A percentile compares a stretch with the other conserved stretches of the same genome.
Conservation (phyloP, 2,797 vertebrate genomes). For the Cyprinella venusta region DNA sequence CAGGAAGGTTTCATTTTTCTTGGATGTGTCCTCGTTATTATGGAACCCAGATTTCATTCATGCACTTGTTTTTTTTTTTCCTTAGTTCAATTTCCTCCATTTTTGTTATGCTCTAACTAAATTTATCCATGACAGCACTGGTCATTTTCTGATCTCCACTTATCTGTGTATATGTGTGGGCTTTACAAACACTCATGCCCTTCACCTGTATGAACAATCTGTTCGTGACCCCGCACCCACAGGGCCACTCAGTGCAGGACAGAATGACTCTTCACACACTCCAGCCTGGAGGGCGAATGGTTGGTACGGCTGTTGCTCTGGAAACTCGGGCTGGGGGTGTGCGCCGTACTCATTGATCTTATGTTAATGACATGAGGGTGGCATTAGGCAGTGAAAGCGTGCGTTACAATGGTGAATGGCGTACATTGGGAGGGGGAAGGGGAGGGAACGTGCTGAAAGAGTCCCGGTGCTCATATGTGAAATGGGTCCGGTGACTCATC, state of each 20-base stretch:
- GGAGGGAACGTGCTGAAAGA: constrained; percentile 30
- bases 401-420: constrained; percentile 42
- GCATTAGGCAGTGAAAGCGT: constrained; percentile 43
- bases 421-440: neutral
- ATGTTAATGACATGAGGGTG: constrained; percentile 65
- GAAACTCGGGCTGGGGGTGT: constrained; percentile 63
- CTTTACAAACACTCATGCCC: constrained; percentile 16
- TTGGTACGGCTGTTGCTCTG: constrained; percentile 72
- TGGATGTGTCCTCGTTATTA: neutral
- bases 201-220: constrained; percentile 20
- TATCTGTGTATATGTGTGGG: constrained; percentile 8
- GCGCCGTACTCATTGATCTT: constrained; percentile 73
- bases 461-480: constrained; percentile 40
- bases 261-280: constrained; percentile 50
- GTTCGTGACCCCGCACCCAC: constrained; percentile 72
- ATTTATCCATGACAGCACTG: neutral
- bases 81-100: neutral
- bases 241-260: constrained; percentile 61
- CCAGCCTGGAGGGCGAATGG: constrained; percentile 11
- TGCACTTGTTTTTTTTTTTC: neutral
- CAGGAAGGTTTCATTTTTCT: neutral
- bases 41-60: neutral
- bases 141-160: constrained; percentile 22
- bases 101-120: neutral
- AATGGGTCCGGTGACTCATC: constrained; percentile 57